Evolutionary conservation across 2,888 invertebrate genomes (phyloP), one percentile per base, ranked within the genome.

Genomic region (Lithophane leautieri): DNA sequence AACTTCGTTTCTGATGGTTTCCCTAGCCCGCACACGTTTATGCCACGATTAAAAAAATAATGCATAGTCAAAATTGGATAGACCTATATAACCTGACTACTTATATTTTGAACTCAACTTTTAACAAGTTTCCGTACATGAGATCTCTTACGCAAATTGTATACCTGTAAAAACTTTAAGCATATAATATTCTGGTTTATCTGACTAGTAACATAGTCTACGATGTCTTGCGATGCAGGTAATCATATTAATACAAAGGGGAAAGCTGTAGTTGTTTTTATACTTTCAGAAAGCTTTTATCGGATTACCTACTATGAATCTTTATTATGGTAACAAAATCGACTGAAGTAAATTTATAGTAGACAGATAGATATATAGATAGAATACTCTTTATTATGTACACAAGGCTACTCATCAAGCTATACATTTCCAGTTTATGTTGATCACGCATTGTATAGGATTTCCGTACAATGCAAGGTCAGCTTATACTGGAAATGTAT

Each of bases 221-320:
- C 16, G 6, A 34, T 22, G 7, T 54, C 28, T 73, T 61, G 25
- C 4, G 42, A 42, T 67, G 8, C 19, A 50, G 19, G 25, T 66
- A 28, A 66, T 73, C 50, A 34, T 74, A 56, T 80, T 62, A 81
- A 74, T 58, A 67, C 50, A 81, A 62, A 52, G 78, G 50, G 14
- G 42, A 25, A 78, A 62, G n/a, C 16, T 62, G 22, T 74, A 62
- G 16, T 62, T 25, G 34, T 67, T 74, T 47, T 42, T 42, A 54
- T n/a, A 12, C 34, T 25, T 54, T 44, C 14, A 65, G 25, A 67
- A 80, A 78, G 50, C 56, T 80, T 80, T 81, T 62, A 81, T 58
- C 50, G 22, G 66, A 80, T 78, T 44, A 78, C 56, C 16, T n/a
- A 67, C 81, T 42, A 52, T 40, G 14, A 34, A 50, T 42, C 42